These are phyloP conservation scores for Chaetodon trifasciatus DNA, from an alignment of 2,797 vertebrate genomes.

Conservation along the genomic window DNA sequence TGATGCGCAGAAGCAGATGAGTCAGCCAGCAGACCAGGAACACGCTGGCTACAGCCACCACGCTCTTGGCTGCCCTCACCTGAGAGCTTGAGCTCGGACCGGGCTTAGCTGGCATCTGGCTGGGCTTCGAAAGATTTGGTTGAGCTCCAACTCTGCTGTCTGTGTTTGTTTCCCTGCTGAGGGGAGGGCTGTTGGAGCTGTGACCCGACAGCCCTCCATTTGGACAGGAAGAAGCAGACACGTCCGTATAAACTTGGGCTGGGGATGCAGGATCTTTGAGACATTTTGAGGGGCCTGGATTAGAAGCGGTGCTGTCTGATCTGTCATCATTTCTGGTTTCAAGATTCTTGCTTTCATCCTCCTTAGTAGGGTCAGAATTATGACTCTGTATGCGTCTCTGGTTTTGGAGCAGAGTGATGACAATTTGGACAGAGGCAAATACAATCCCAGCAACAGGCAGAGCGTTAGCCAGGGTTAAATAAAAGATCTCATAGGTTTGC, in stretches of 20 bases:
- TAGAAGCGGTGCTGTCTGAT: neutral
- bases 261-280: neutral
- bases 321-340: neutral
- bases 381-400: conserved; percentile 69
- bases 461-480: conserved; percentile 79
- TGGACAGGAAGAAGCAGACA: conserved; percentile 6
- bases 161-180: neutral
- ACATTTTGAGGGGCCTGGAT: conserved; percentile 6
- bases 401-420: conserved; percentile 78
- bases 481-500: conserved; percentile 75
- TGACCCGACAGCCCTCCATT: neutral
- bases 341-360: neutral
- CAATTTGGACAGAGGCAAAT: conserved; percentile 78
- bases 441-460: conserved; percentile 81
- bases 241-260: conserved; percentile 10
- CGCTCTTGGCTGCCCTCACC: conserved; percentile 85
- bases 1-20: conserved; percentile 83
- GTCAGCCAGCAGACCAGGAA: conserved; percentile 87
- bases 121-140: conserved; percentile 13
- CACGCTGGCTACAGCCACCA: conserved; percentile 84
- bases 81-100: conserved; percentile 51
- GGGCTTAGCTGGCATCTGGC: conserved; percentile 61
- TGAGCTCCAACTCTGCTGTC: conserved; percentile 14
- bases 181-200: neutral
- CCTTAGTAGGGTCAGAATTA: conserved; percentile 11